Evolutionary conservation across 2,888 invertebrate genomes (phyloP).

Genomic region (Leptopilina myrica): DNA sequence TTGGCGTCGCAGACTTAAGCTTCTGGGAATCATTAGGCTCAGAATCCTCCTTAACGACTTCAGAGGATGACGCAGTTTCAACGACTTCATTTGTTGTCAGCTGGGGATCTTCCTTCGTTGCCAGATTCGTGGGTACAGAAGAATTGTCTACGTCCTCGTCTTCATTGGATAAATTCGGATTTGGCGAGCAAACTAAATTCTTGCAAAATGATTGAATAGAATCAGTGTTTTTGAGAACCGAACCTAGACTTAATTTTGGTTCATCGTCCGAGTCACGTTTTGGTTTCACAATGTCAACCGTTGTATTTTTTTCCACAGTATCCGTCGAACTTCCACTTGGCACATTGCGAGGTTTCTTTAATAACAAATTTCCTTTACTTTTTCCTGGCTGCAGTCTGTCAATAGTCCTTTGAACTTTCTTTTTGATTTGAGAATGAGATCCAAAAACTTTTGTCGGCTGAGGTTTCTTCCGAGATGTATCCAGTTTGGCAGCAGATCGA

Average conservation of each 20-base stretch:
- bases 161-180: conserved; percentile 72
- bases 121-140: conserved; percentile 55
- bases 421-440: conserved; percentile 74
- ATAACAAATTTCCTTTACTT: conserved; percentile 88
- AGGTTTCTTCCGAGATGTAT: conserved; percentile 78
- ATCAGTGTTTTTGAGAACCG: conserved; percentile 81
- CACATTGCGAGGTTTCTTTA: conserved; percentile 82
- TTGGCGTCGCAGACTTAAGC: conserved; percentile 86
- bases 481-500: conserved; percentile 79
- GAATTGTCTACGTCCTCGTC: conserved; percentile 74
- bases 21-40: conserved; percentile 76
- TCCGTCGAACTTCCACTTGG: conserved; percentile 59
- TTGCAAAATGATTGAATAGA: conserved; percentile 74
- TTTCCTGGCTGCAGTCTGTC: conserved; percentile 91
- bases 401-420: conserved; percentile 86
- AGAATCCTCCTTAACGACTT: conserved; percentile 60
- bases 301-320: conserved; percentile 67
- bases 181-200: conserved; percentile 72
- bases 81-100: conserved; percentile 63
- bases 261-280: conserved; percentile 75
- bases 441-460: conserved; percentile 68
- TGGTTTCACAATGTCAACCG: conserved; percentile 80
- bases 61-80: conserved; percentile 61
- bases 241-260: conserved; percentile 90
- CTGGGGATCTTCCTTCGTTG: conserved; percentile 63